Conservation (phyloP, 2,888 invertebrate genomes). For the Cyclophora punctaria region DNA sequence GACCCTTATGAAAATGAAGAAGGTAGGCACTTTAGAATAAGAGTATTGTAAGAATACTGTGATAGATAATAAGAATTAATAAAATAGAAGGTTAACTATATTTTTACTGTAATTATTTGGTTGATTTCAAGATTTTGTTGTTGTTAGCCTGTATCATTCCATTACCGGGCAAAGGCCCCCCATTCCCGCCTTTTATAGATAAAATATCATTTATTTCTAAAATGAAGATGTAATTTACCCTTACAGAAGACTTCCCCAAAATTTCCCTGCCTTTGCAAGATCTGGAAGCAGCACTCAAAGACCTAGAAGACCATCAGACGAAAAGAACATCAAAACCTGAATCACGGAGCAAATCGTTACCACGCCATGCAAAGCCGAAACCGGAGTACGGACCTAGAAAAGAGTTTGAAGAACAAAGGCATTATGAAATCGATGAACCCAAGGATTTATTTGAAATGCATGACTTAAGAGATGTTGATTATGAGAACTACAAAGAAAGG, state of each 20-base stretch:
- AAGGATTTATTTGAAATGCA: constrained; percentile 64
- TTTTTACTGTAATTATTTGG: no score
- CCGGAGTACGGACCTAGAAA: constrained; percentile 48
- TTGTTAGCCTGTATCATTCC: no score
- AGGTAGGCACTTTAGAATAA: constrained; percentile 21
- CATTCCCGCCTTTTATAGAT: no score
- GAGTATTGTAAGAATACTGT: no score
- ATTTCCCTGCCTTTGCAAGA: constrained; percentile 63
- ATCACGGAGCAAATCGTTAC: constrained; percentile 55
- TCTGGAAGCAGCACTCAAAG: constrained; percentile 58
- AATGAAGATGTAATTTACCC: neutral
- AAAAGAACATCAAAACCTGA: constrained; percentile 42
- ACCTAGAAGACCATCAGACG: constrained; percentile 54
- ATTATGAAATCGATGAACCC: constrained; percentile 44
- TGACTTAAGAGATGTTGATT: constrained; percentile 60
- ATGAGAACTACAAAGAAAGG: constrained; percentile 68
- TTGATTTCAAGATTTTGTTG: no score
- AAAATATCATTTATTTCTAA: no score
- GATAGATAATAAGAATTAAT: no score
- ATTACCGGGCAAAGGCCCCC: no score
- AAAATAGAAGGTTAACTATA: no score
- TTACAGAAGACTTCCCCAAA: constrained; percentile 59
- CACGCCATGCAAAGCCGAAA: constrained; percentile 47
- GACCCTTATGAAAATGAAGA: constrained; percentile 44
- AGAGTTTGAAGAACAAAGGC: constrained; percentile 43